Evolutionary conservation across 1,140 invertebrate species (phyloP), one percentile per base, ranked within the genome.

Genomic region (Drosophila santomea): DNA sequence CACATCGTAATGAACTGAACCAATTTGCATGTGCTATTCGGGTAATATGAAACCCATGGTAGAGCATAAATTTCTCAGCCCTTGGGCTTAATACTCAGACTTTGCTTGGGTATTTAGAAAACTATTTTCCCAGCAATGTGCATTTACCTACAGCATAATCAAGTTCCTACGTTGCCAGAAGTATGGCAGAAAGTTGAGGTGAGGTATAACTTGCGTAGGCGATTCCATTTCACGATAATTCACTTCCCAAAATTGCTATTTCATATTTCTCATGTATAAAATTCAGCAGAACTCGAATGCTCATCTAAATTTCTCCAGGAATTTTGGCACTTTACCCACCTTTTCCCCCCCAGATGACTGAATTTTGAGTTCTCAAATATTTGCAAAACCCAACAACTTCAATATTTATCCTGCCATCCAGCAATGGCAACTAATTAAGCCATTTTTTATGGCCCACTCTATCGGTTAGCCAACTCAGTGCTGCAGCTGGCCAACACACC

Each of bases 351-450:
- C 4, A 38, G 38, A 38, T 55, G 32, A 12, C 56, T 47, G 59
- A 15, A 57, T 57, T 67, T 47, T 44, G 35, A 52, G 38, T 12
- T 36, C 14, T 44, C 73, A 85, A 85, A 74, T 84, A 77, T 74
- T 80, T 86, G 62, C 50, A 25, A 75, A 67, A 68, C 41, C 58
- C 58, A 80, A 77, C 72, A 67, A 60, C 45, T 71, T 66, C 52
- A 69, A 73, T 76, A 64, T 76, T 50, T 51, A 60, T 55, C 15
- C 62, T 78, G 52, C 47, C 63, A 63, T 54, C 66, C 72, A 73
- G 48, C 47, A 72, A 68, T 45, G 60, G 52, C 57, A 85, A 68
- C 83, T 88, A 85, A 82, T 85, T 86, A 85, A 81, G 69, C 64
- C 47, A 71, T 80, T 78, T 86, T 84, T 80, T 66, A 71, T 67